These are phyloP conservation scores for Lasioglossum zephyrum DNA, from an alignment of 2,888 invertebrate species.

Conservation along the genomic window DNA sequence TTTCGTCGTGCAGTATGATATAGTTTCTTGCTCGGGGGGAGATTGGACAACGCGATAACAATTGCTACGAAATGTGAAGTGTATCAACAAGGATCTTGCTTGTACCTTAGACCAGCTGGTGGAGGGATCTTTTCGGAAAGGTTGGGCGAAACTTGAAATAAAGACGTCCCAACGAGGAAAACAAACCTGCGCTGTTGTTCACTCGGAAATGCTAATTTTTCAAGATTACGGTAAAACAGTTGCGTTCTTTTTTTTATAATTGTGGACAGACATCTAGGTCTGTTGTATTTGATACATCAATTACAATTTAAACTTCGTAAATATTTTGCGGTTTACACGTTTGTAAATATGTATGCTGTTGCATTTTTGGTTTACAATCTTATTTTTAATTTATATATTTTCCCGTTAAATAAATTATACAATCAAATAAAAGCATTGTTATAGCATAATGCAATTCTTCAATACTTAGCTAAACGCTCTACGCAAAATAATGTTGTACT, in stretches of 20 bases:
- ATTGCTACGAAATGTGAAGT: conserved; percentile 57
- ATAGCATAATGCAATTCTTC: background rate
- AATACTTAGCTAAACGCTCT: background rate
- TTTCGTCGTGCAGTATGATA: conserved; percentile 40
- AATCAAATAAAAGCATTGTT: background rate
- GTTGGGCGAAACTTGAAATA: conserved; percentile 1
- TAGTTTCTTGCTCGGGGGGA: conserved; percentile 30
- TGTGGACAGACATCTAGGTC: background rate
- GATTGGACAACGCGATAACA: conserved; percentile 55
- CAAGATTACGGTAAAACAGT: too few species aligned
- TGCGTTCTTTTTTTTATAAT: background rate
- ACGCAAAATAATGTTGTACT: background rate
- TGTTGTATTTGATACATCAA: background rate
- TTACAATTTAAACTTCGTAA: background rate
- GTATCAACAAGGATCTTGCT: conserved; percentile 58
- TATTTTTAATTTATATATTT: background rate
- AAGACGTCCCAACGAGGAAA: conserved; percentile 4
- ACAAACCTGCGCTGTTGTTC: background rate
- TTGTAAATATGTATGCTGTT: background rate
- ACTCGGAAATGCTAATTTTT: conserved; percentile 10
- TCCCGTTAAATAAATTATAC: background rate
- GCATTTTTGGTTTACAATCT: background rate
- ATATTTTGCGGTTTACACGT: background rate
- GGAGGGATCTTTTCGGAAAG: conserved; percentile 20
- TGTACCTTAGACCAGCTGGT: conserved; percentile 45